phyloP scores from a whole-genome alignment of 53 echinoderm and acorn worm genomes.

The Zoroaster sp. region DNA sequence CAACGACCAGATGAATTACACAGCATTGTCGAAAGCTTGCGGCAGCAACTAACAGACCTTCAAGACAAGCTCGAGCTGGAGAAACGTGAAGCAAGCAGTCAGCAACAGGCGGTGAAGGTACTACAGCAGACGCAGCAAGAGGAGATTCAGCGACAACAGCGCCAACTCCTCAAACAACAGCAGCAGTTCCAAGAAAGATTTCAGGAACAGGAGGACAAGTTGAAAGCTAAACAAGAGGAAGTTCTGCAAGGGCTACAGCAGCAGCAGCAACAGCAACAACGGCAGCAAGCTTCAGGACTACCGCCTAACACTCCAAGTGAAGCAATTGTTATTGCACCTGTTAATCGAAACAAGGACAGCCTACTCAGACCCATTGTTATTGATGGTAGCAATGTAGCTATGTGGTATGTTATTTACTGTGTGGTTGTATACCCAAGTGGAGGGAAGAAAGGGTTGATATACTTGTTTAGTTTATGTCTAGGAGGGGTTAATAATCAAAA shows the following conservation, averaged over 20 bases:
- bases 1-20: not conserved
- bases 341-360: not conserved
- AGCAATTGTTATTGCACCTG: slow-evolving; percentile 44
- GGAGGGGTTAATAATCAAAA: no score
- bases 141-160: slow-evolving; percentile 16
- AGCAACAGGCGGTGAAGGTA: not conserved
- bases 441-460: no score
- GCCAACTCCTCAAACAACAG: slow-evolving; percentile 21
- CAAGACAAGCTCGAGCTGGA: slow-evolving; percentile 2
- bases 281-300: not conserved
- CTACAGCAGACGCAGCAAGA: slow-evolving; percentile 29
- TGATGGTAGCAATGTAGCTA: slow-evolving; percentile 83
- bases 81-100: slow-evolving; percentile 1
- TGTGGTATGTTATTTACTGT: slow-evolving; percentile 47
- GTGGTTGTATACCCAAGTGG: not conserved
- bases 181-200: slow-evolving; percentile 32
- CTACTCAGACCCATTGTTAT: slow-evolving; percentile 62
- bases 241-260: slow-evolving; percentile 3
- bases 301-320: not conserved
- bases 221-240: slow-evolving; percentile 27
- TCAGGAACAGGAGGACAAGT: slow-evolving; percentile 20
- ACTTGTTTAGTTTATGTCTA: not conserved
- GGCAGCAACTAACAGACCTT: not conserved
- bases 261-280: slow-evolving; percentile 24
- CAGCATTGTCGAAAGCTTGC: not conserved